Evolutionary conservation across 2,113 vertebrate genomes (phyloP), one percentile per base, ranked within the genome.

Genomic region (Pterophyllum scalare): DNA sequence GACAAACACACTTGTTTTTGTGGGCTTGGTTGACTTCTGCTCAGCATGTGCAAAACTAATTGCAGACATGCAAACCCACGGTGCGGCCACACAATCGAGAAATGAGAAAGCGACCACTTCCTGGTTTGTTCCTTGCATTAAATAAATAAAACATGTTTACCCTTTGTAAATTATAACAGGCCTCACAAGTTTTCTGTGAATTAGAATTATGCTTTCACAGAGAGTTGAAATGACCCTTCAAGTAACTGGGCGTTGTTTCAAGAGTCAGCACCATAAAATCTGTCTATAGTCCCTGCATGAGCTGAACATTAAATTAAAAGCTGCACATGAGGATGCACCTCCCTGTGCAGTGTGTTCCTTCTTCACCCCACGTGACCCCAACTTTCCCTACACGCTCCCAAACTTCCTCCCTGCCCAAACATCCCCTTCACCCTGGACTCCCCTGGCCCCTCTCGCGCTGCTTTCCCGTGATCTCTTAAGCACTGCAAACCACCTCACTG

Each of bases 371-470:
- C 65, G 60, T 79, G 79, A 81, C 86, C 87, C 80, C 59, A 79
- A 80, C 88, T 93, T 90, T 93, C 86, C 82, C 64, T 31, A 11
- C 88, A 88, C 86, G 79, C 87, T 87, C 54, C 60, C 31, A 83
- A 75, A 85, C 92, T 77, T 90, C 79, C 90, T 88, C 81, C 59
- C 72, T 91, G 85, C 91, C 93, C 82, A 88, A 88, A 82, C 92
- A 90, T 87, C 91, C 90, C 90, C 89, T 92, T 91, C 84, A 62
- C 91, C 93, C 87, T 89, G 91, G 78, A 91, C 92, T 93, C 90
- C 88, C 90, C 92, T 83, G 88, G 93, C 86, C 86, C 86, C 84
- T 87, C 85, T 88, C 64, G 79, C 79, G 67, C 75, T 88, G 79
- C 77, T 83, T 89, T 88, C 83, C 75, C 79, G 58, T 89, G 81